Percentiles rank a stretch among this genome's conserved stretches.
Conservation (phyloP, 23 tunicate species). For the Trididemnum miniatum region DNA sequence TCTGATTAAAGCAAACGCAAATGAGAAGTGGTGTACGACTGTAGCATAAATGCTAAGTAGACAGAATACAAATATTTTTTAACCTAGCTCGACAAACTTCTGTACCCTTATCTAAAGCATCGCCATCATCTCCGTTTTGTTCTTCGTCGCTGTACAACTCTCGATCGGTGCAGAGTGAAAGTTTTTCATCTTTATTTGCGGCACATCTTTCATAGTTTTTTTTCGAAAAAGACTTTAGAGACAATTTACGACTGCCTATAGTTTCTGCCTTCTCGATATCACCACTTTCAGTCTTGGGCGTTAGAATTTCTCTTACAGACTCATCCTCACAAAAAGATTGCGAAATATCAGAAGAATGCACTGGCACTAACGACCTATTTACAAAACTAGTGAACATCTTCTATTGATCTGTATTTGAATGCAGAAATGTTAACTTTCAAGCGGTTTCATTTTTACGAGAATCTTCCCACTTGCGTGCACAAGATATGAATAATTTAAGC, state of each 20-base stretch:
- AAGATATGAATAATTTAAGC: too few relatives aligned
- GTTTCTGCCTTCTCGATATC: neutral
- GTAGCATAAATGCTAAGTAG: too few relatives aligned
- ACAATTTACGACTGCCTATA: neutral
- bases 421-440: too few relatives aligned
- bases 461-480: too few relatives aligned
- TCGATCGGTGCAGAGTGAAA: neutral
- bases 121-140: neutral
- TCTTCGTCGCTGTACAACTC: neutral
- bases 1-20: too few relatives aligned
- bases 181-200: neutral
- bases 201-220: slow-evolving; percentile 8
- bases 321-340: neutral
- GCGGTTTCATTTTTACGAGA: too few relatives aligned
- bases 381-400: slow-evolving; percentile 9
- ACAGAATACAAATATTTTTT: too few relatives aligned
- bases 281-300: neutral
- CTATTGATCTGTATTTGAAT: too few relatives aligned
- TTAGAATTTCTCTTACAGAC: neutral
- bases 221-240: neutral
- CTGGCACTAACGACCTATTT: neutral
- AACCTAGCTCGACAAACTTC: too few relatives aligned
- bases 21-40: too few relatives aligned
- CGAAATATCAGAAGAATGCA: neutral
- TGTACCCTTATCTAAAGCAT: too few relatives aligned